Percentiles rank a stretch among this genome's conserved stretches.
Evolutionary conservation across 2,888 invertebrate genomes (phyloP).

Genomic region (Drosophila prolongata): DNA sequence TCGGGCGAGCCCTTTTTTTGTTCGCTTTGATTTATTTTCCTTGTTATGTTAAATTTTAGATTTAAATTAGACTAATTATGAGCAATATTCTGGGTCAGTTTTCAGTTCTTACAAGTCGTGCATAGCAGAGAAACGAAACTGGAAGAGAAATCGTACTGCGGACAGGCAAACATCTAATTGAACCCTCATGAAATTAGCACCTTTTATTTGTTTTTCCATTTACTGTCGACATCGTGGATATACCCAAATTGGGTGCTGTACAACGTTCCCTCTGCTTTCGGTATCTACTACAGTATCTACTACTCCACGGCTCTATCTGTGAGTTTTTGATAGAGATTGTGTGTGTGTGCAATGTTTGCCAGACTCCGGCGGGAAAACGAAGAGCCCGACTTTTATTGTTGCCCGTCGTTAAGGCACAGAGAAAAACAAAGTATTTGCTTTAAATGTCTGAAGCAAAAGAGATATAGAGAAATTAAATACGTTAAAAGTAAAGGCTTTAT

Average conservation of each 20-base stretch:
- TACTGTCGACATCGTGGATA: conserved; percentile 66
- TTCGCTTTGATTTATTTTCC: conserved; percentile 2
- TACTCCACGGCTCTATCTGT: conserved; percentile 8
- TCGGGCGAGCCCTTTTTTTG: conserved; percentile 80
- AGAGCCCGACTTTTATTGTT: conserved; percentile 12
- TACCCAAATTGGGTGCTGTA: conserved; percentile 65
- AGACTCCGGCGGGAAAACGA: conserved; percentile 21
- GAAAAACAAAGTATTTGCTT: not conserved
- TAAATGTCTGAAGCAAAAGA: too few relatives aligned
- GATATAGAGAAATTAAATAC: not conserved
- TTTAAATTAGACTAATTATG: not conserved
- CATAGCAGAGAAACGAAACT: conserved; percentile 20
- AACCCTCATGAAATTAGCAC: conserved; percentile 83
- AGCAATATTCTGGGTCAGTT: not conserved
- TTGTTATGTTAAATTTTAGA: not conserved
- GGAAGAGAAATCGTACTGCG: conserved; percentile 61
- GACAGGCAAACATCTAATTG: conserved; percentile 74
- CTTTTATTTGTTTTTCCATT: conserved; percentile 79
- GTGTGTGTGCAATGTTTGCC: conserved; percentile 35
- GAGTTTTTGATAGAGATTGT: conserved; percentile 6
- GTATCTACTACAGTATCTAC: conserved; percentile 13
- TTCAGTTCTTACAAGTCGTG: conserved; percentile 16
- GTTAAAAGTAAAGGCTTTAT: not conserved
- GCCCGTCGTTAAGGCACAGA: conserved; percentile 4
- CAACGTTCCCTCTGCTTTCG: conserved; percentile 21